Evolutionary conservation across 2,888 invertebrate genomes (phyloP), one percentile per base, ranked within the genome.

Genomic region (Agriopis marginaria): DNA sequence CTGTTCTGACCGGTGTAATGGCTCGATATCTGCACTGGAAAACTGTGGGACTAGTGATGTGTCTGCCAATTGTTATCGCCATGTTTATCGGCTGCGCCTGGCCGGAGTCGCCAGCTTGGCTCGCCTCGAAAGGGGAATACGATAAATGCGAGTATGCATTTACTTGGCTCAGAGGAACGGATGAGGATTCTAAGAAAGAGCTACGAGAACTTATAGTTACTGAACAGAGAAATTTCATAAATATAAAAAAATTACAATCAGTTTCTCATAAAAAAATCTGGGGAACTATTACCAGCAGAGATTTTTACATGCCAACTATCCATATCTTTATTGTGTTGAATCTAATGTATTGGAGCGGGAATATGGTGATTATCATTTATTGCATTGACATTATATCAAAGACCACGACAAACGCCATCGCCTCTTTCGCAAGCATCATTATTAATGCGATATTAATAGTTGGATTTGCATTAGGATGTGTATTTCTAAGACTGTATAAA

Each of bases 41-140:
- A 64, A 64, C 64, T 56, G 56, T 64, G 42, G 56, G 42, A 17
- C 49, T 64, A n/a, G 42, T 64, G 10, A 64, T 64, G 64, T 64
- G 64, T 64, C 55, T 49, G 40, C 64, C 64, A 56, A 56, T 64
- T 64, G 60, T 66, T 54, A 53, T 60, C 60, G 53, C 60, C 60
- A 61, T 66, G 66, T 66, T 66, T 44, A 55, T 60, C 54, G 66
- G 54, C 47, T 66, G 14, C 54, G 60, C 60, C 40, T 66, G 60
- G 60, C 53, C 66, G 47, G 64, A 64, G 64, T 64, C 64, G n/a
- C 64, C 66, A n/a, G 47, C 60, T 40, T 66, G 66, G 66, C 66
- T 66, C 54, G 66, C 60, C 54, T 66, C 66, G 44, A 60, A 66
- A 59, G 60, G 60, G n/a, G 54, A 66, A 60, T 66, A 61, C 55